These are phyloP conservation scores for Limulus polyphemus DNA, from an alignment of 2,888 invertebrate species.

Conservation along the genomic window DNA sequence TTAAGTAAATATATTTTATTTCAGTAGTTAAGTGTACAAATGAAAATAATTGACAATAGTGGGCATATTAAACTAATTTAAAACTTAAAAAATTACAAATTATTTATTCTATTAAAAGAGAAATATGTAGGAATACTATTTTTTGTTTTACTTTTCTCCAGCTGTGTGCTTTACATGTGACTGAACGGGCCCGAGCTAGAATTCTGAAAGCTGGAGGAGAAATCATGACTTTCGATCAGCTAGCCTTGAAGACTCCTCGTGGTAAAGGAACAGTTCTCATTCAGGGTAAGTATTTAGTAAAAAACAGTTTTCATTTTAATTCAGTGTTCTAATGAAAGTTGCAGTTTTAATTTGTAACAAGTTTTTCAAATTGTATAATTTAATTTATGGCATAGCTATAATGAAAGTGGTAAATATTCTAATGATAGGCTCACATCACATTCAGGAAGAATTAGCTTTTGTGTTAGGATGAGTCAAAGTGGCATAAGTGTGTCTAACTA, in stretches of 20 bases:
- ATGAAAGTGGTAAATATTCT: too few relatives aligned
- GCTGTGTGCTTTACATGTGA: slow-evolving; percentile 85
- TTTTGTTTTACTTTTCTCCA: slow-evolving; percentile 27
- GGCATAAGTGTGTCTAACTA: too few relatives aligned
- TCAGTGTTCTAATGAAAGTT: neutral
- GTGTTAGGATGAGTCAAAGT: too few relatives aligned
- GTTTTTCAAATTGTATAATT: too few relatives aligned
- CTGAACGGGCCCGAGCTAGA: slow-evolving; percentile 85
- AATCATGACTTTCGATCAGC: slow-evolving; percentile 92
- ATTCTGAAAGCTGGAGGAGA: slow-evolving; percentile 93
- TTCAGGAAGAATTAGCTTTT: too few relatives aligned
- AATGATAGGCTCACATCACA: too few relatives aligned
- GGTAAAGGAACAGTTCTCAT: slow-evolving; percentile 88
- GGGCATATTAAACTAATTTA: neutral
- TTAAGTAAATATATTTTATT: too few relatives aligned
- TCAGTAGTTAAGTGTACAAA: too few relatives aligned
- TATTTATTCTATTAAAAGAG: neutral
- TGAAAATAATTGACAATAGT: too few relatives aligned
- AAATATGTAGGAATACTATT: neutral
- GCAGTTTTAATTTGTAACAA: too few relatives aligned
- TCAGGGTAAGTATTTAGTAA: slow-evolving; percentile 51
- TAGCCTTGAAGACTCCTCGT: slow-evolving; percentile 82
- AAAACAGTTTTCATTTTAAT: neutral
- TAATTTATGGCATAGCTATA: too few relatives aligned
- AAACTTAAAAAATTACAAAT: slow-evolving; percentile 2